Base-by-base conservation (phyloP, 2,888 invertebrate species). In the Sycophila texana region DNA sequence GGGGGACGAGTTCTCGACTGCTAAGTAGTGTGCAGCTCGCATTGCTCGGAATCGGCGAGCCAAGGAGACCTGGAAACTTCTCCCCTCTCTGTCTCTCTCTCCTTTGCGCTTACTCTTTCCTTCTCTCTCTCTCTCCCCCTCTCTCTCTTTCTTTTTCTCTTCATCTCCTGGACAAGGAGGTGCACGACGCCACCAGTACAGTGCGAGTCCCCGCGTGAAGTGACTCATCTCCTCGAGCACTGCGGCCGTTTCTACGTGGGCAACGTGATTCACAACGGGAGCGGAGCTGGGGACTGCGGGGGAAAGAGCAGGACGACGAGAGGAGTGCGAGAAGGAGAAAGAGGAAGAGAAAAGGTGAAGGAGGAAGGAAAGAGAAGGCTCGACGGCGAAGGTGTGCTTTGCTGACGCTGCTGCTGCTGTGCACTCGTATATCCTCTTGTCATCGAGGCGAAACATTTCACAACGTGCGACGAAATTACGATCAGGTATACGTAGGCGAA, bases 171-270 rank as follows among this genome's bases (percentile, higher is more conserved):
- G 39, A 39, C 39, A 39, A 39, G 39, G 39, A 39, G 7, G 39
- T 39, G 39, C 39, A 39, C 39, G 7, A 39, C 39, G 39, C 39
- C 39, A 39, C 10, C 39, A 39, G 39, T 39, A 39, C 10, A 7
- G 39, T 39, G 39, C 39, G 39, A 39, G 39, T 39, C 39, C 10
- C 39, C 39, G 39, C 10, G 39, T 39, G 26, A 51, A 57, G 65
- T 66, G 72, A 77, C 74, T 74, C 74, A 74, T 74, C 74, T 58
- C 66, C 74, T 74, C 74, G 72, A 77, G 66, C 57, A 58, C 51
- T 58, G 12, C 49, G 39, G 39, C 39, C 1, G 39, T 10, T 39
- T 39, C 39, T 39, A 39, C 39, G 39, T 39, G 39, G 5, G 39
- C 47, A 58, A 58, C 49, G 72, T 58, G 57, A 66, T 66, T 65